These are phyloP conservation scores for Spodoptera exigua DNA, from an alignment of 2,888 invertebrate genomes.

Conservation along the genomic window DNA sequence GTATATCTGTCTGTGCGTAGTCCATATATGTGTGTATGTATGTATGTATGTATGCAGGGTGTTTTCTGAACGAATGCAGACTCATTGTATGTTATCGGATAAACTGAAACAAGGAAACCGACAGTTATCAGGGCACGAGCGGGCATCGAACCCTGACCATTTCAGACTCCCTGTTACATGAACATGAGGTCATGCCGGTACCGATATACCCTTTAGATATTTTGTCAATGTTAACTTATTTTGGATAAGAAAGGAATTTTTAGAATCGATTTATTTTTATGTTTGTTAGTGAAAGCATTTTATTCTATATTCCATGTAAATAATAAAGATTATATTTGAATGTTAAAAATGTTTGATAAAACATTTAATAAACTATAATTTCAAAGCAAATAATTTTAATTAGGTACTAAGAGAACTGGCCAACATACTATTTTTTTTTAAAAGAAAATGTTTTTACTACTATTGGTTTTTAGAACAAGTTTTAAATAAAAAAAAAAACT, in stretches of 20 bases:
- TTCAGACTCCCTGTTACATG: slow-evolving; percentile 43
- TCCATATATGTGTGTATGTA: slow-evolving; percentile 1
- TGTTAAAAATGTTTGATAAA: too few relatives aligned
- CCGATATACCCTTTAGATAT: slow-evolving; percentile 40
- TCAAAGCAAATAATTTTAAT: too few relatives aligned
- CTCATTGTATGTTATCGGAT: slow-evolving; percentile 65
- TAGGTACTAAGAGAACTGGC: too few relatives aligned
- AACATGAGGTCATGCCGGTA: slow-evolving; percentile 36
- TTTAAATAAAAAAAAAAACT: too few relatives aligned
- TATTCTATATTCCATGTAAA: too few relatives aligned
- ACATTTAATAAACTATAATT: too few relatives aligned
- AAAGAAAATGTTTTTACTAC: too few relatives aligned
- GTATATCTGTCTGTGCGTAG: slow-evolving; percentile 18
- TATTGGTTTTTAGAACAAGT: too few relatives aligned
- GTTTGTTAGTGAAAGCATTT: too few relatives aligned
- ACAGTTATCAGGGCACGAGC: slow-evolving; percentile 64
- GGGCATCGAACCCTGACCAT: slow-evolving; percentile 65
- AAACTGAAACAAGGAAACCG: slow-evolving; percentile 64
- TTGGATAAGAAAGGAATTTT: slow-evolving; percentile 7
- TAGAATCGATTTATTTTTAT: too few relatives aligned
- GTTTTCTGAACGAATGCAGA: slow-evolving; percentile 45
- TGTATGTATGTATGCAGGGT: slow-evolving; percentile 42
- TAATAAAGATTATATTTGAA: too few relatives aligned
- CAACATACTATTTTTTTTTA: too few relatives aligned
- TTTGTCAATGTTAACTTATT: slow-evolving; percentile 16